phyloP scores from a whole-genome alignment of 2,113 vertebrate genomes.

The Rissa tridactyla region DNA sequence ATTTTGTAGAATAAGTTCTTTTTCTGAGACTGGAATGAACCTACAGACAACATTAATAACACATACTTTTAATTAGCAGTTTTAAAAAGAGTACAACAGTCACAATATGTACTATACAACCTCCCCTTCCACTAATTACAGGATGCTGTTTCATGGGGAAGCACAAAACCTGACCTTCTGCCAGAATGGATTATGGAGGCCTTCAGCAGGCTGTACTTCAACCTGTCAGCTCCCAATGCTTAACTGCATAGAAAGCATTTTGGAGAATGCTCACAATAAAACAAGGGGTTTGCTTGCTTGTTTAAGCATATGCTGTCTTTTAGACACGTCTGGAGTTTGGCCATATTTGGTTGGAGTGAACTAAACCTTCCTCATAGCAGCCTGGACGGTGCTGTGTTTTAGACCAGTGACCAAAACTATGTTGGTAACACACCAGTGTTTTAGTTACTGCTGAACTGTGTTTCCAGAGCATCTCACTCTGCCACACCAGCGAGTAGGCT shows the following conservation, averaged over 20 bases:
- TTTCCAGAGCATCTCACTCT: not conserved
- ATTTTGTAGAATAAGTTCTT: conserved; percentile 96
- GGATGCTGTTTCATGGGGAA: not conserved
- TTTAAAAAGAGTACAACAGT: conserved; percentile 8
- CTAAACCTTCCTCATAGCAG: not conserved
- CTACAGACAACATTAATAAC: conserved; percentile 82
- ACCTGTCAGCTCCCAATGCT: not conserved
- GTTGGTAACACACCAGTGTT: not conserved
- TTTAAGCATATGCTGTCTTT: not conserved
- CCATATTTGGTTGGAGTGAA: not conserved
- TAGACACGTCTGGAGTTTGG: not conserved
- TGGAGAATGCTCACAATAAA: not conserved
- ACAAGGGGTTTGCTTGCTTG: not conserved
- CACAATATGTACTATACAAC: not conserved
- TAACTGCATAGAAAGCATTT: not conserved
- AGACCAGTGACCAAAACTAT: not conserved
- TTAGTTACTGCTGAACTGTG: not conserved
- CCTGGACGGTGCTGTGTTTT: not conserved
- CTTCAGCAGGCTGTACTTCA: not conserved
- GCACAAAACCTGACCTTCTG: not conserved
- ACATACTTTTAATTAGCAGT: conserved; percentile 67
- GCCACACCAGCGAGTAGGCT: not conserved
- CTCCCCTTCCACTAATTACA: not conserved
- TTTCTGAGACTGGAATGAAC: conserved; percentile 93
- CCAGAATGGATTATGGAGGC: not conserved